Conservation (phyloP, 2,113 vertebrate species). For the Nothoprocta perdicaria region DNA sequence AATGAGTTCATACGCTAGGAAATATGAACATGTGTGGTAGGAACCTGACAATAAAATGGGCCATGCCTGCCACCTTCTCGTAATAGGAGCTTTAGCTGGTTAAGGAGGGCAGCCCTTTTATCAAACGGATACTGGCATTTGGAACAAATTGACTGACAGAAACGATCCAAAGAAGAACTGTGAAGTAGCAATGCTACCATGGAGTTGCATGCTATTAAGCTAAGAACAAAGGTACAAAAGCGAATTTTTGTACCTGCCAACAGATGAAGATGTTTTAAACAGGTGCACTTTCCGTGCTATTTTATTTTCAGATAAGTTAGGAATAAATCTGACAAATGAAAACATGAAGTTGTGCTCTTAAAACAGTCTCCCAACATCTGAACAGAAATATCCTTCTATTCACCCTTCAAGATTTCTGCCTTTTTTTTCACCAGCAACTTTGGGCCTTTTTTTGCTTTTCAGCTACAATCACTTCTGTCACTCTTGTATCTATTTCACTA, state of each 20-base stretch:
- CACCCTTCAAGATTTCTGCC: not conserved
- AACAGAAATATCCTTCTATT: slow-evolving; percentile 5
- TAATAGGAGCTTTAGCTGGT: slow-evolving; percentile 41
- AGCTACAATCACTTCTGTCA: slow-evolving; percentile 8
- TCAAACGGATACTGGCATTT: slow-evolving; percentile 28
- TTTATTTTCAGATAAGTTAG: slow-evolving; percentile 4
- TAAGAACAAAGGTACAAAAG: not conserved
- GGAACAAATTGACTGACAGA: slow-evolving; percentile 28
- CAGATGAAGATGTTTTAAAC: not conserved
- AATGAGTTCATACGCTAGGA: slow-evolving; percentile 41
- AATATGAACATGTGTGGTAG: slow-evolving; percentile 42
- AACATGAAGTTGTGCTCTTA: not conserved
- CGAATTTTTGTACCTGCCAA: not conserved
- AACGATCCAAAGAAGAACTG: slow-evolving; percentile 17
- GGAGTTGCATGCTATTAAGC: not conserved
- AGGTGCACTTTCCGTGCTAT: not conserved
- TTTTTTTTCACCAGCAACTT: not conserved
- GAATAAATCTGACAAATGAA: slow-evolving; percentile 21
- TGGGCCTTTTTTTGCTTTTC: slow-evolving; percentile 29
- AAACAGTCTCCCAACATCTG: not conserved
- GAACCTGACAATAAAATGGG: slow-evolving; percentile 40
- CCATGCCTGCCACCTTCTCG: slow-evolving; percentile 4
- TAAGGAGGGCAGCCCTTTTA: slow-evolving; percentile 29
- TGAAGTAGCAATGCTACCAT: not conserved
- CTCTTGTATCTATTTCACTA: slow-evolving; percentile 37